Conservation (phyloP, 2,888 invertebrate species). For the Oscheius onirici region DNA sequence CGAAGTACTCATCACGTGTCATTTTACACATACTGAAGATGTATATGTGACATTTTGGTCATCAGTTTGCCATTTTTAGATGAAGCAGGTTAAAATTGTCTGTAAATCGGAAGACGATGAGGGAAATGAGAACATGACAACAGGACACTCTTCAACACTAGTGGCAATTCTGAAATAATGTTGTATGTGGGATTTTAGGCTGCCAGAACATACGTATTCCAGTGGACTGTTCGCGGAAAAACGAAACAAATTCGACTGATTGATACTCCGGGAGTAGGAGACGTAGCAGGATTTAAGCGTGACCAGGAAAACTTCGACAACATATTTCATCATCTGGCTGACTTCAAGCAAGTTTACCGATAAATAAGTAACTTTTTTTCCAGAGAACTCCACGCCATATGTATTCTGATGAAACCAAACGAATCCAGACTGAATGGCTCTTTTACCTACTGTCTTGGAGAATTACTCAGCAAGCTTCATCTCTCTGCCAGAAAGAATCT, state of each 20-base stretch:
- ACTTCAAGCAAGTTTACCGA: constrained; percentile 1
- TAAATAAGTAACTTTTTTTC: background rate
- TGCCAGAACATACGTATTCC: background rate
- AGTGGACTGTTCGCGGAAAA: background rate
- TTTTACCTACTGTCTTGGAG: constrained; percentile 9
- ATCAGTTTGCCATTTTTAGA: background rate
- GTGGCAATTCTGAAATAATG: background rate
- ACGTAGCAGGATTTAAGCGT: background rate
- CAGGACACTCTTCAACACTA: background rate
- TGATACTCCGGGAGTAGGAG: constrained; percentile 27
- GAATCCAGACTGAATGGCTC: constrained; percentile 31
- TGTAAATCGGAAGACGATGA: background rate
- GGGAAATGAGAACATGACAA: constrained; percentile 4
- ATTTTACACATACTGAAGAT: constrained; percentile 4
- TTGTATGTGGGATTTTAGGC: background rate
- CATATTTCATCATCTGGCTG: constrained; percentile 8
- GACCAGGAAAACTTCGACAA: constrained; percentile 22
- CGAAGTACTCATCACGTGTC: constrained; percentile 8
- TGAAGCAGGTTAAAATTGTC: background rate
- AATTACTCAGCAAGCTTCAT: constrained; percentile 4
- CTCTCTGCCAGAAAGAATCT: constrained; percentile 30
- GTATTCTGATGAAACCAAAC: constrained; percentile 53
- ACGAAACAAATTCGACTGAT: constrained; percentile 8
- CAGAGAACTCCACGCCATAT: constrained; percentile 48
- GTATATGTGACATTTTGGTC: too few species aligned